Base-by-base conservation (phyloP, 2,113 vertebrate species). In the Triplophysa siluroides region DNA sequence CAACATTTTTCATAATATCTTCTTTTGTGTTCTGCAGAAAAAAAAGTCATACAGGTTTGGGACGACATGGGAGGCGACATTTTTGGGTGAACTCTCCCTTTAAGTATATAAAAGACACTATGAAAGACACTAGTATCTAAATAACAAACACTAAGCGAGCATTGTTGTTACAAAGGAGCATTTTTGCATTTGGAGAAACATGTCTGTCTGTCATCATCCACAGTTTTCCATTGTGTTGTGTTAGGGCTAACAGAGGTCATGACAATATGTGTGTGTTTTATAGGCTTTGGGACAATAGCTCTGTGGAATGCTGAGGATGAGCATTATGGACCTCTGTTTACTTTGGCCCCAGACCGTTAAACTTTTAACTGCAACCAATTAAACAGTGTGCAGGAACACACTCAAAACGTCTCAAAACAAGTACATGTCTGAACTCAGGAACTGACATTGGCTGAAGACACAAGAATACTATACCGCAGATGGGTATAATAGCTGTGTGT, bases 321-420 rank as follows among this genome's bases (percentile, higher is more conserved):
- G 87, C 90, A 90, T 90, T 92, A 91, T 91, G 88, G 89, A 91
- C 89, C 89, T 89, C 86, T 92, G 89, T 91, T 92, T 93, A 90
- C 90, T 92, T 92, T 91, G 89, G 91, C 90, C 86, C 38, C 83
- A 86, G 85, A 84, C 88, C 80, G 85, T 91, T 93, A 91, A 92
- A 93, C 89, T 90, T 91, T 91, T 90, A 93, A 91, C 90, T 88
- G 87, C 87, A 88, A 86, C 88, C 88, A 92, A 88, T 93, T 92
- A 92, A 91, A 90, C 33, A 86, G 88, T 88, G 84, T 83, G 88
- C 87, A 90, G 89, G 88, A 89, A 91, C 87, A 88, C 87, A 87
- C 88, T 86, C 88, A 89, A 89, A 88, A 88, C 87, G 88, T 90
- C 89, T 92, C 89, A 91, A 63, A 23, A 1, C 43, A 72, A 21